Base-by-base conservation (phyloP, 2,888 invertebrate species). In the Steinernema carpocapsae region DNA sequence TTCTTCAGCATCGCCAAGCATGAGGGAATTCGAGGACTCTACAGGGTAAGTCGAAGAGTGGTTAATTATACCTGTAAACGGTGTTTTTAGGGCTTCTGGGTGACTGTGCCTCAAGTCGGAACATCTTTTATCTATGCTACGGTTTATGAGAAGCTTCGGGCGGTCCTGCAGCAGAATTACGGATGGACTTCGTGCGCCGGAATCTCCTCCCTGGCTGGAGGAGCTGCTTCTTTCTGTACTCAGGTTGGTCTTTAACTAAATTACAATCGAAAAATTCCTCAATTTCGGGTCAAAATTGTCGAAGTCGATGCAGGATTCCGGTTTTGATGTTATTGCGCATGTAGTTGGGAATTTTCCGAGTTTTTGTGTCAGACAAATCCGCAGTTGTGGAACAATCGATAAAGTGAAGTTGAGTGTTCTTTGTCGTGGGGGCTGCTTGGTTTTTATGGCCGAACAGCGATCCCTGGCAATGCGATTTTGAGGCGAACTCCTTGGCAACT, bases 41-140 rank as follows among this genome's bases (percentile, higher is more conserved):
- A 80, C 64, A 51, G 80, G 46, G 80, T 81, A 22, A 2, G 73
- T 59, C 59, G 17, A 19, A n/a, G 12, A n/a, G 12, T 17, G 4
- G 51, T 70, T 4, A 42, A 17, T 17, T 70, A 37, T 22, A 32
- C 7, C 14, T 10, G n/a, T 22, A 70, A 42, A 12, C 22, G 4
- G 22, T 32, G 10, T n/a, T 72, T 77, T 70, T 72, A 80, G 79
- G 82, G 83, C 10, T 83, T 83, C 77, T 81, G 81, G 80, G 81
- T 82, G 0, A 83, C 81, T 1, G 77, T 82, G 1, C 83, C 83
- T 0, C 82, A 83, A 70, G 79, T 83, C 43, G 82, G 83, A 14
- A 79, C 80, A 37, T 82, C 82, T 1, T 80, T 83, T 76, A 80
- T 83, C 56, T 83, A 83, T 71, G 77, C 82, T 3, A 78, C 82